Conservation (phyloP, 2,797 vertebrate species). For the Toxotes lorentzi region DNA sequence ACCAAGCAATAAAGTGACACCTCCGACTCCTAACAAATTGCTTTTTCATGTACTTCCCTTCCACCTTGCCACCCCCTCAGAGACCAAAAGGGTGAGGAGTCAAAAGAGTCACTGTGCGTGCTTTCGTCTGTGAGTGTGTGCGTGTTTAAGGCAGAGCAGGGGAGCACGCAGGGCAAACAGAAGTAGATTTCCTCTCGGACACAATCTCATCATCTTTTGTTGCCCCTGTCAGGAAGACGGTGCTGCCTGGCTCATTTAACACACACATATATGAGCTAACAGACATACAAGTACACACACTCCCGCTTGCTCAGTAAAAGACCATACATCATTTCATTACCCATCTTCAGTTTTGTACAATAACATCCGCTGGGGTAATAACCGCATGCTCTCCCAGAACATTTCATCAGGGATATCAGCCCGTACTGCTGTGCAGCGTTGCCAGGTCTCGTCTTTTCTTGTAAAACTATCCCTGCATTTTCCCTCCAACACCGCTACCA, state of each 20-base stretch:
- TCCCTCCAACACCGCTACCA: slow-evolving; percentile 42
- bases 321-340: slow-evolving; percentile 83
- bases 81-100: slow-evolving; percentile 48
- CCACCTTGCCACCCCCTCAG: slow-evolving; percentile 2
- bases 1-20: slow-evolving; percentile 71
- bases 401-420: slow-evolving; percentile 79
- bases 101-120: slow-evolving; percentile 51
- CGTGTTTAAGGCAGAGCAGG: slow-evolving; percentile 51
- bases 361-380: slow-evolving; percentile 78
- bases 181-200: slow-evolving; percentile 82
- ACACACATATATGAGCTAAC: slow-evolving; percentile 46
- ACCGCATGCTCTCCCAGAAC: slow-evolving; percentile 71
- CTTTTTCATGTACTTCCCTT: slow-evolving; percentile 68
- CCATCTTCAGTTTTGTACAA: slow-evolving; percentile 76
- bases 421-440: slow-evolving; percentile 49
- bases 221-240: slow-evolving; percentile 79
- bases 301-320: slow-evolving; percentile 60
- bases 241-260: slow-evolving; percentile 72
- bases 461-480: slow-evolving; percentile 73
- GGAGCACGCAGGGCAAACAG: slow-evolving; percentile 67
- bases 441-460: slow-evolving; percentile 64
- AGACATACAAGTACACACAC: slow-evolving; percentile 62
- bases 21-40: slow-evolving; percentile 76
- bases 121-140: slow-evolving; percentile 25
- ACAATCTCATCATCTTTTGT: slow-evolving; percentile 85